Conservation (phyloP, 1,140 invertebrate genomes). For the Drosophila jambulina region DNA sequence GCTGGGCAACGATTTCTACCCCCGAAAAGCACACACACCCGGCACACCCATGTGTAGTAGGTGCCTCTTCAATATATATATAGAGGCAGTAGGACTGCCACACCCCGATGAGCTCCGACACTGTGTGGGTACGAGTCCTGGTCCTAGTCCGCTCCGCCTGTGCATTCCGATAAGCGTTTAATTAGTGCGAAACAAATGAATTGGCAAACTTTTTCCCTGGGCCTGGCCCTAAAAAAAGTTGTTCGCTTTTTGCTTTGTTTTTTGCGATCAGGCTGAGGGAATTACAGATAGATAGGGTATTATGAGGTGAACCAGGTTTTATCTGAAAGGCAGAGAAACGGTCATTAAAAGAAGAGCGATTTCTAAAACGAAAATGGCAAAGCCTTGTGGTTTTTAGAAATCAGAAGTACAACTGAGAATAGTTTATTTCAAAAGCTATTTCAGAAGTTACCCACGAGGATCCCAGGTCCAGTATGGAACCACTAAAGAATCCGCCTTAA, state of each 20-base stretch:
- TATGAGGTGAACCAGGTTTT: background rate
- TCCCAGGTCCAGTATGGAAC: too few species aligned
- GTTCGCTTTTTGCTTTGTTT: conserved; percentile 9
- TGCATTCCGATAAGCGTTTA: conserved; percentile 50
- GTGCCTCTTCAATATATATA: background rate
- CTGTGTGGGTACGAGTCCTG: background rate
- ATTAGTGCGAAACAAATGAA: conserved; percentile 58
- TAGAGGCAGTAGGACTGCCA: conserved; percentile 1
- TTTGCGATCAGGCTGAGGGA: conserved; percentile 7
- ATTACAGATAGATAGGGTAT: conserved; percentile 26
- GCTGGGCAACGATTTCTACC: conserved; percentile 71
- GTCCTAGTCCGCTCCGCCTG: conserved; percentile 11
- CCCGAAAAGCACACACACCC: conserved; percentile 48
- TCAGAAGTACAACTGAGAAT: background rate
- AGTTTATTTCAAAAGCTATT: background rate
- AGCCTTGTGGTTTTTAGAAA: background rate
- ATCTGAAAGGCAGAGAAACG: background rate
- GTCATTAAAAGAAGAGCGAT: conserved; percentile 10
- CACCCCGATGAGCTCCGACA: background rate
- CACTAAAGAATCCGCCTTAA: background rate
- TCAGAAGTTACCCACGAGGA: too few species aligned
- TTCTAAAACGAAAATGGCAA: background rate
- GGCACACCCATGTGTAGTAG: conserved; percentile 4
- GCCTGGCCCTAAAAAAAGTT: conserved; percentile 15
- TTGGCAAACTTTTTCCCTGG: conserved; percentile 39